Evolutionary conservation across 2,113 vertebrate genomes (phyloP), one percentile per base, ranked within the genome.

Genomic region (Australoheros scitulus): DNA sequence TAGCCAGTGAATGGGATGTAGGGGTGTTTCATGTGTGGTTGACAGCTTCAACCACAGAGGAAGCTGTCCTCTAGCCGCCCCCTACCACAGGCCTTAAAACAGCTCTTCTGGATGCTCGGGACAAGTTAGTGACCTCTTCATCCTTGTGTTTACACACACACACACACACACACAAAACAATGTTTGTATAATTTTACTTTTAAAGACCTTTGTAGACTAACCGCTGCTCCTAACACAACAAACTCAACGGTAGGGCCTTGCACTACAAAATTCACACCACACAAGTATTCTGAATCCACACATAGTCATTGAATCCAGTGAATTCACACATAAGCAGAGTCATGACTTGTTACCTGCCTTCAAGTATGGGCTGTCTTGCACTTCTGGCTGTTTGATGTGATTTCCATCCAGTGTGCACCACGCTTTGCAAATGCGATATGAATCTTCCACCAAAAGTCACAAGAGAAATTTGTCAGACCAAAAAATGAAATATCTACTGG

Each of bases 51-150:
- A 9, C 36, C 18, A 52, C 22, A 24, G 79, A 63, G 11, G 65
- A 57, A 60, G 47, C 1, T 34, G 11, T 41, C 60, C 83, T 84
- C 65, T 56, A 52, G 70, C 34, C 9, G 3, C 77, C 78, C 74
- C 87, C 61, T 77, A 76, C 70, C 81, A 80, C 75, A 90, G 86
- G n/a, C 85, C 84, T 88, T 89, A 87, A 63, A 81, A 77, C 77
- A 64, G 72, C 41, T 76, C 61, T 36, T 74, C 76, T 74, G 50
- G 55, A 75, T 60, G 88, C 80, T 6, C 22, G 18, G 76, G 86
- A 43, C 17, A 63, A 52, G 75, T 64, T 8, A 41, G 61, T 91
- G 89, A 94, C 89, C 91, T 87, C 88, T 81, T 34, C 78, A 80
- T 88, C 41, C 77, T 76, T 24, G 26, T 24, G 50, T 36, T 60